Evolutionary conservation across 2,888 invertebrate species (phyloP).

Genomic region (Sesia apiformis): DNA sequence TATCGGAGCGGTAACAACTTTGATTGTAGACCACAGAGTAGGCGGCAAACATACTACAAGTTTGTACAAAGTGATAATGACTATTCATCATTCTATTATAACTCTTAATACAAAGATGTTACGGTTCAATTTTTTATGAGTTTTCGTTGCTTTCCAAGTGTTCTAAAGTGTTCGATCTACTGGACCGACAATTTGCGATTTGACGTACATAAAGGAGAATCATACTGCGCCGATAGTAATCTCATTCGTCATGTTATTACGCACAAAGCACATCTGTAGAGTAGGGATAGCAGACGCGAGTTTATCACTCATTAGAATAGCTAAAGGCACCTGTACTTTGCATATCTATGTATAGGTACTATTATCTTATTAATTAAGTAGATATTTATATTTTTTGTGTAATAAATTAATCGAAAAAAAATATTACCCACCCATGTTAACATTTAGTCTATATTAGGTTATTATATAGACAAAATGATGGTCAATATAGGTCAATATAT

Average conservation of each 20-base stretch:
- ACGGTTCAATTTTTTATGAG: conserved; percentile 21
- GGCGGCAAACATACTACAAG: conserved; percentile 10
- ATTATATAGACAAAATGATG: too few relatives aligned
- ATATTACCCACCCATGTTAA: too few relatives aligned
- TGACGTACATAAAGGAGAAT: conserved; percentile 55
- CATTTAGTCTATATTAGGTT: too few relatives aligned
- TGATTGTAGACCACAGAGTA: conserved; percentile 29
- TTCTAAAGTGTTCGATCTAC: conserved; percentile 43
- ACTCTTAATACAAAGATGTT: conserved; percentile 18
- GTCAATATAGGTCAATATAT: too few relatives aligned
- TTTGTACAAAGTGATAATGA: neutral
- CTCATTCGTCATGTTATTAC: conserved; percentile 23
- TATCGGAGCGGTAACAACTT: conserved; percentile 17
- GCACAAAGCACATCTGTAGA: conserved; percentile 21
- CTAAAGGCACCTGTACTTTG: too few relatives aligned
- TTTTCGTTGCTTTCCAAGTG: conserved; percentile 1
- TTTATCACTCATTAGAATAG: too few relatives aligned
- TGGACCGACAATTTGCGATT: conserved; percentile 63
- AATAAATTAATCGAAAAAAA: too few relatives aligned
- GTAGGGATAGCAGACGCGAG: conserved; percentile 34
- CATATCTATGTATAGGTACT: too few relatives aligned
- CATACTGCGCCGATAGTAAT: conserved; percentile 43
- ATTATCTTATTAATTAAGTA: too few relatives aligned
- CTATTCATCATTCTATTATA: conserved; percentile 9
- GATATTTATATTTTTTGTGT: too few relatives aligned